Evolutionary conservation across 2,797 vertebrate genomes (phyloP).

Genomic region (Sorex maritimensis): DNA sequence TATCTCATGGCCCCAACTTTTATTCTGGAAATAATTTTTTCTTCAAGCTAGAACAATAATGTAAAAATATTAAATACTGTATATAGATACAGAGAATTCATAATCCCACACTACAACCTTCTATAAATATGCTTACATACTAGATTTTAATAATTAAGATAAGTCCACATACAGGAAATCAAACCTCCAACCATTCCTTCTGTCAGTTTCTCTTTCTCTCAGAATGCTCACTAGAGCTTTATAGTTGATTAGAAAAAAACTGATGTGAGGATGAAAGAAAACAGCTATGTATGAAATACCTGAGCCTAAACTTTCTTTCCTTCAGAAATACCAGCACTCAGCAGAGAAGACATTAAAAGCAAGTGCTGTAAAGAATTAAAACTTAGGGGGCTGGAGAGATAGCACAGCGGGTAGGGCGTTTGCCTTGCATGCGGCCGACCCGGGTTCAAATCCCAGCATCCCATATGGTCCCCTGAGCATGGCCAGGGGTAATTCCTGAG

Average conservation of each 20-base stretch:
- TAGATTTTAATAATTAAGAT: slow-evolving; percentile 63
- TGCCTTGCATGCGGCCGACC: too few relatives aligned
- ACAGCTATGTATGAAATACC: slow-evolving; percentile 86
- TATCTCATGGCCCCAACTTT: too few relatives aligned
- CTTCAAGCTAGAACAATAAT: background rate
- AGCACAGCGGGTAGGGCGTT: too few relatives aligned
- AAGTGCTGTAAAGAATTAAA: slow-evolving; percentile 88
- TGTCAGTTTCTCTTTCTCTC: slow-evolving; percentile 68
- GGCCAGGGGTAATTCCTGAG: too few relatives aligned
- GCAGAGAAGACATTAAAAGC: slow-evolving; percentile 88
- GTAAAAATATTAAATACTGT: slow-evolving; percentile 36
- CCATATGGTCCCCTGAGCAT: too few relatives aligned
- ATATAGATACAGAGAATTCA: slow-evolving; percentile 43
- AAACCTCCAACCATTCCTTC: slow-evolving; percentile 57
- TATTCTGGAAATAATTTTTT: slow-evolving; percentile 56
- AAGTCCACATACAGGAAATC: slow-evolving; percentile 10
- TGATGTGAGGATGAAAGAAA: slow-evolving; percentile 88
- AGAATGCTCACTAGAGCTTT: slow-evolving; percentile 78
- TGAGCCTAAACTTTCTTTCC: slow-evolving; percentile 87
- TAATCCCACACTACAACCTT: slow-evolving; percentile 27
- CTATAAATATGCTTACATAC: slow-evolving; percentile 12
- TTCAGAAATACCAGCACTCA: slow-evolving; percentile 86
- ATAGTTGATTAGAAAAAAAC: slow-evolving; percentile 82
- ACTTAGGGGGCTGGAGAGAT: slow-evolving; percentile 43
- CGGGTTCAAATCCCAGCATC: too few relatives aligned